A percentile compares a stretch with the other conserved stretches of the same genome.
These are phyloP conservation scores for Tympanoctomys barrerae DNA, from an alignment of 2,797 vertebrate species.

Conservation along the genomic window DNA sequence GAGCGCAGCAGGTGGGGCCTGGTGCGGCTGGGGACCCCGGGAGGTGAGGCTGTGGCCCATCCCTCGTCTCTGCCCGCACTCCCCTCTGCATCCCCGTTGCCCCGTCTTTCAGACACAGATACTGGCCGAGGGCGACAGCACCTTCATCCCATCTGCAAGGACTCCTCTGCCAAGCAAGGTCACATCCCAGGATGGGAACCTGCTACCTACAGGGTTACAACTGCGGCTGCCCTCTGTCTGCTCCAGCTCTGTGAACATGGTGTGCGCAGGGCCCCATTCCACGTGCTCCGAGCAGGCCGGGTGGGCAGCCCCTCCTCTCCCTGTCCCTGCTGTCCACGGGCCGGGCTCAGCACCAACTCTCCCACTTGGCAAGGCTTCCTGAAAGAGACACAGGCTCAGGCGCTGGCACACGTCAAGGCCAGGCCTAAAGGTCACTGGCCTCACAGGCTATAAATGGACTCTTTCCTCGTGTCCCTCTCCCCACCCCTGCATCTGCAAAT, in stretches of 20 bases:
- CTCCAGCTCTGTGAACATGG: fast-evolving
- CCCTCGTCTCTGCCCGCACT: not conserved
- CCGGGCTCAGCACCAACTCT: fast-evolving
- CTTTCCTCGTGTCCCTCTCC: not conserved
- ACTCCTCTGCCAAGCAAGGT: not conserved
- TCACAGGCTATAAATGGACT: not conserved
- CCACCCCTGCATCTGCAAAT: fast-evolving
- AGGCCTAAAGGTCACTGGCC: not conserved
- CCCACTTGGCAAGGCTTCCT: fast-evolving
- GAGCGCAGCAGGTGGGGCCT: not conserved
- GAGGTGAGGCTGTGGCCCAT: too few species aligned
- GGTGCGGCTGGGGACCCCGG: not conserved
- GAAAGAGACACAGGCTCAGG: too few species aligned
- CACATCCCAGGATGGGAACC: not conserved
- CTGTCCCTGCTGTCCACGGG: too few species aligned
- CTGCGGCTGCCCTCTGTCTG: not conserved
- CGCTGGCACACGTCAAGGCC: not conserved
- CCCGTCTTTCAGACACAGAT: not conserved
- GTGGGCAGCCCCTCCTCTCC: fast-evolving
- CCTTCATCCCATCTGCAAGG: not conserved
- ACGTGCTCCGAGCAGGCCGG: not conserved
- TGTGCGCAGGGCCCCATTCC: fast-evolving
- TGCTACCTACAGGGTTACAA: not conserved
- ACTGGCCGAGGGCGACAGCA: fast-evolving
- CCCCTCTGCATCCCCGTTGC: not conserved